Evolutionary conservation across 2,888 invertebrate species (phyloP), one percentile per base, ranked within the genome.

Genomic region (Xylophagus ater): DNA sequence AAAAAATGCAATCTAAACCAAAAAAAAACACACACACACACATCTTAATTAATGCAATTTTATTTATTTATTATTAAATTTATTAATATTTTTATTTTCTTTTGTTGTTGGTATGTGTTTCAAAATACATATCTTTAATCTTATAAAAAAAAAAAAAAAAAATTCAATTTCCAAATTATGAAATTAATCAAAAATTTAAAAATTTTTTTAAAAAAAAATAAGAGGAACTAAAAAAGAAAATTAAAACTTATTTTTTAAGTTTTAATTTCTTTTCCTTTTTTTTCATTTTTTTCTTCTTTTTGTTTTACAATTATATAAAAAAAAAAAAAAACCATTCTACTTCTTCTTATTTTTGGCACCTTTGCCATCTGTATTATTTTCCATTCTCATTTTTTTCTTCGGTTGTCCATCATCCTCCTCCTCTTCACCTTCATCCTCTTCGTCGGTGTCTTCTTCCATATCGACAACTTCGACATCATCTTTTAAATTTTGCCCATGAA

Each of bases 381-480:
- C 74, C 62, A 80, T 67, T 69, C 81, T 81, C 64, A 78, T 74
- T 58, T 81, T 79, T 67, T 84, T 84, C 67, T 84, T 83, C 53
- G 82, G 80, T 63, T 80, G 79, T 26, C 79, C 81, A 15, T 83
- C 83, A 46, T 83, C 82, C 44, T 80, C 80, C 42, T 76, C 77
- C 65, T 78, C 71, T 43, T 72, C 57, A 52, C 69, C 70, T 39
- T 69, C 75, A 57, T 83, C 82, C 53, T 83, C 82, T 45, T 81
- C 83, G 52, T 83, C 80, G 41, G 84, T 82, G 47, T 83, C 82
- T 51, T 85, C 85, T 28, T 81, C 70, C 72, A 81, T 79, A 56
- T 83, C 82, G 44, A 83, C 83, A 47, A 81, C 82, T 72, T 84
- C 84, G 48, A 78, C 77, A 58, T 85, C 84, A 68, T 84, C 81